Percentiles rank a stretch among this genome's conserved stretches.
Evolutionary conservation across 2,888 invertebrate species (phyloP).

Genomic region (Pachymerium ferrugineum): DNA sequence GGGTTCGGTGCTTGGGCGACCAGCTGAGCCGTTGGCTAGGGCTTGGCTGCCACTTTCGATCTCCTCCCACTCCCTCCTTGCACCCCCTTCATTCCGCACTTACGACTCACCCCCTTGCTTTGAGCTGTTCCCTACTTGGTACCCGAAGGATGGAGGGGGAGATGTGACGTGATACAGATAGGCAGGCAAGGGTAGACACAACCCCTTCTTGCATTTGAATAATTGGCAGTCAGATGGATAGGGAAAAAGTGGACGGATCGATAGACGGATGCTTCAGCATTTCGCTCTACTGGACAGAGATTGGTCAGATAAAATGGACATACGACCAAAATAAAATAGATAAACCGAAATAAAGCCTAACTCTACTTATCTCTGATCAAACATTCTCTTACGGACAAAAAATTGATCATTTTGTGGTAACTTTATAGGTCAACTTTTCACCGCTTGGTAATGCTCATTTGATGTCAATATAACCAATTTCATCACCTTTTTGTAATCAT

Average conservation of each 20-base stretch:
- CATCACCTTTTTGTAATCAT: no score
- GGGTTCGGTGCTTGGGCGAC: constrained; percentile 23
- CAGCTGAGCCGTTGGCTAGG: constrained; percentile 29
- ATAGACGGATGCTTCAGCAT: constrained; percentile 1
- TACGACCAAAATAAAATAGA: background rate
- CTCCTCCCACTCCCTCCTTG: no score
- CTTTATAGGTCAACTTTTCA: no score
- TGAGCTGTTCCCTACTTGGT: background rate
- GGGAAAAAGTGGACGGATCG: constrained; percentile 31
- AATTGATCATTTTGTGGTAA: no score
- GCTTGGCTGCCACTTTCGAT: constrained; percentile 21
- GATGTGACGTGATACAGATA: constrained; percentile 1
- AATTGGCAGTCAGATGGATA: constrained; percentile 31
- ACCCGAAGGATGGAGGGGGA: constrained; percentile 17
- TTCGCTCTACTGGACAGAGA: background rate
- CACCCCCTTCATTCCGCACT: constrained; percentile 1
- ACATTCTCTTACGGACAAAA: no score
- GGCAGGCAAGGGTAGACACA: constrained; percentile 28
- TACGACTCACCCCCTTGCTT: background rate
- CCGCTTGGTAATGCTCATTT: no score
- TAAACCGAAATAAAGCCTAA: no score
- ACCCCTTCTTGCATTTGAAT: constrained; percentile 31
- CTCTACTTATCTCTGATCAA: no score
- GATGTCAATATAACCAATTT: no score
- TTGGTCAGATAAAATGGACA: background rate